phyloP scores from a whole-genome alignment of 2,888 invertebrate species.

The Lithophane ornitopus region DNA sequence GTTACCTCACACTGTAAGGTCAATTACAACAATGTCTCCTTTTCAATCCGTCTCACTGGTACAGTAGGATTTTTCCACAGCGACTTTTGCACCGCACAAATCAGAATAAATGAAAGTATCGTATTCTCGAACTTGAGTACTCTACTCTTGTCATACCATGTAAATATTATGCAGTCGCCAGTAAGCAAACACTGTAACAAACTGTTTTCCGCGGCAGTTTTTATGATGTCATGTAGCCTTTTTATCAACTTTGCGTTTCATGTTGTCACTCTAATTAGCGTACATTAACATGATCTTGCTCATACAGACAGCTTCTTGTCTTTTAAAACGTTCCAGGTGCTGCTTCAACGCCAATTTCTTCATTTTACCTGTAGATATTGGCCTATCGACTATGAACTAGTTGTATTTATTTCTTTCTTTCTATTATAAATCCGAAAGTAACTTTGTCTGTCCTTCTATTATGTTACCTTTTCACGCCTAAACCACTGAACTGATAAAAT shows the following conservation, averaged over 20 bases:
- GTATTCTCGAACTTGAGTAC: background rate
- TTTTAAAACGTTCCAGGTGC: background rate
- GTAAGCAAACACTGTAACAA: constrained; percentile 23
- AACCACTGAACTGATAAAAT: too few relatives aligned
- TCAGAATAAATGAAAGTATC: constrained; percentile 21
- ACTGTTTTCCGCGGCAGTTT: constrained; percentile 22
- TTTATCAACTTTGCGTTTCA: constrained; percentile 2
- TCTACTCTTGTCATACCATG: constrained; percentile 2
- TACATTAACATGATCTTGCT: constrained; percentile 32
- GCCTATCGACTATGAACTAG: too few relatives aligned
- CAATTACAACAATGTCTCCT: background rate
- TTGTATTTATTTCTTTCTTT: too few relatives aligned
- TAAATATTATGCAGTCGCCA: constrained; percentile 22
- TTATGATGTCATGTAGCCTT: constrained; percentile 5
- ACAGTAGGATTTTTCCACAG: constrained; percentile 6
- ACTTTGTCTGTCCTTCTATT: too few relatives aligned
- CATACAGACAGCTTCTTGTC: background rate
- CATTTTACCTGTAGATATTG: too few relatives aligned
- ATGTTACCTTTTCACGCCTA: too few relatives aligned
- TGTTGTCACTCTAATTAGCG: constrained; percentile 23
- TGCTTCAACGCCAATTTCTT: too few relatives aligned
- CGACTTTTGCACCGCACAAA: background rate
- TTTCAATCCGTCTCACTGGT: background rate
- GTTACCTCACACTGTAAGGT: constrained; percentile 1
- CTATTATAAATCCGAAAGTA: too few relatives aligned